A percentile compares a stretch with the other conserved stretches of the same genome.
phyloP scores from a whole-genome alignment of 23 tunicate genomes.

The Oikopleura albicans region DNA sequence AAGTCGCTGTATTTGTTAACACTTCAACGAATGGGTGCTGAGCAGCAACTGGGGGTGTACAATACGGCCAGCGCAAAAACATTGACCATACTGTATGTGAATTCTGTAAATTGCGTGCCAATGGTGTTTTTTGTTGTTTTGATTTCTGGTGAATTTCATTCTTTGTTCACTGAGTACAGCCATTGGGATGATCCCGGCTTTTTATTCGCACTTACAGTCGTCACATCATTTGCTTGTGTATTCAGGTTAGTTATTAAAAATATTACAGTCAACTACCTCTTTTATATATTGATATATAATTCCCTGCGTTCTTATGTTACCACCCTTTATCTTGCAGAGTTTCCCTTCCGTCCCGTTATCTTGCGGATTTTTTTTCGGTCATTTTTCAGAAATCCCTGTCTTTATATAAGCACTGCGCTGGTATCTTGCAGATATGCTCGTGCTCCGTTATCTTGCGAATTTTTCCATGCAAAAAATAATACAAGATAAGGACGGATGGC shows the following conservation, averaged over 20 bases:
- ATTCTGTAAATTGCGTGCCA: constrained; percentile 56
- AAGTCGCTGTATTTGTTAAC: constrained; percentile 45
- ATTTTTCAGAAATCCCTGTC: no score
- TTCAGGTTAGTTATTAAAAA: constrained; percentile 6
- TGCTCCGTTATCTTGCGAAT: neutral
- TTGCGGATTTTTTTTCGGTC: no score
- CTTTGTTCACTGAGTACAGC: neutral
- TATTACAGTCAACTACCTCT: neutral
- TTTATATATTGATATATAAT: no score
- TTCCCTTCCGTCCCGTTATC: no score
- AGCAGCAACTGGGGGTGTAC: constrained; percentile 21
- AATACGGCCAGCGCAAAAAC: neutral
- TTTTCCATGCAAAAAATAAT: neutral
- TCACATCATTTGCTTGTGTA: constrained; percentile 32
- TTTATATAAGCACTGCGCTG: no score
- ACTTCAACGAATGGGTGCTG: constrained; percentile 37
- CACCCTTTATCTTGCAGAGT: no score
- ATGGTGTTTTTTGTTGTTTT: constrained; percentile 21
- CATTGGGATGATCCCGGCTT: constrained; percentile 28
- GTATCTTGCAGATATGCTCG: no score
- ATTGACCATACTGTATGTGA: constrained; percentile 32
- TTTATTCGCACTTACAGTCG: constrained; percentile 22
- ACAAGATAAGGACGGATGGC: no score
- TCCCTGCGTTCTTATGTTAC: no score
- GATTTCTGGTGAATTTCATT: neutral